Base-by-base conservation (phyloP, 2,888 invertebrate genomes). In the Athripsodes cinereus region DNA sequence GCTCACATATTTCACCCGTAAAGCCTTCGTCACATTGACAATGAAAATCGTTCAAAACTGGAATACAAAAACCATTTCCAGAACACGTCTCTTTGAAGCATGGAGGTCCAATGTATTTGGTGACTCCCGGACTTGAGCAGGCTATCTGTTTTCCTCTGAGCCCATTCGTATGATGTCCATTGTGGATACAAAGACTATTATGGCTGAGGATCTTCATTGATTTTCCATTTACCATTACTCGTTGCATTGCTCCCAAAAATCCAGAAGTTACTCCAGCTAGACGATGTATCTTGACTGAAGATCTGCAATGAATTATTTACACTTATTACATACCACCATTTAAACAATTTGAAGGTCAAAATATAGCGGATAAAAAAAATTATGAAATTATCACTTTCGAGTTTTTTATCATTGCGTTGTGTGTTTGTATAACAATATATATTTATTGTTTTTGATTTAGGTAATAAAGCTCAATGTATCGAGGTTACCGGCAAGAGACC, bases 191-290 rank as follows among this genome's bases (percentile, higher is more conserved):
- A 59, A 61, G 55, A 21, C 49, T 61, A 19, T 63, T 59, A 22
- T 61, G 63, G 52, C 53, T 59, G 20, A 63, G 44, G 11, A 61
- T 51, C 40, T 61, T 67, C 65, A 78, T 66, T 53, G 75, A 74
- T 63, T 68, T 73, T 19, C 90, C 92, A 72, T 92, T 91, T 60
- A 92, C 80, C 68, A 87, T 81, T 66, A 94, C 81, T 72, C 88
- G 83, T 78, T 93, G 93, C 68, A 94, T 82, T n/a, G 90, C 90
- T 57, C 94, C 94, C 68, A 84, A 82, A 68, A 93, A 87, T 67
- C 90, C 90, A 68, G 84, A 84, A 68, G 81, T 81, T 67, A 84
- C 83, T 60, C 84, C 86, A 50, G 84, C 83, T 69, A 85, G 75
- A 67, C 82, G 82, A 72, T 87, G 86, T 54, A 86, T 81, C 68